phyloP scores from a whole-genome alignment of 2,888 invertebrate genomes.

The Schizotus pectinicornis region DNA sequence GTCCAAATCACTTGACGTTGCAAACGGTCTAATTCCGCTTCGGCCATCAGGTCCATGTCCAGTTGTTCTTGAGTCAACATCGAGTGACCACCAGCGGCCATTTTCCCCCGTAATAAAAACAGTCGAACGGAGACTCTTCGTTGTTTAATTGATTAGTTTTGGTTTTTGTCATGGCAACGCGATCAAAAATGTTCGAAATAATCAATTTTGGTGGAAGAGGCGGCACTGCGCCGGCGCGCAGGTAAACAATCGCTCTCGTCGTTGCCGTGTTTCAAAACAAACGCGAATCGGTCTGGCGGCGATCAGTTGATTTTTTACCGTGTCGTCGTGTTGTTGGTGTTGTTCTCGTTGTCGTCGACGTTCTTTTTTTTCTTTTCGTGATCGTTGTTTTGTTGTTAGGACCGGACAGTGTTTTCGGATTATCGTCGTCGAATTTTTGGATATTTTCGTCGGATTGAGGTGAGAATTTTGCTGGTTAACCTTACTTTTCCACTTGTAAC shows the following conservation, averaged over 20 bases:
- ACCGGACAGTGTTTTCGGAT: too few species aligned
- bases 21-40: conserved; percentile 77
- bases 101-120: conserved; percentile 27
- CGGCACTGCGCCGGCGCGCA: conserved; percentile 19
- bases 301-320: too few species aligned
- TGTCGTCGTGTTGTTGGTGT: too few species aligned
- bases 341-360: too few species aligned
- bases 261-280: conserved; percentile 23
- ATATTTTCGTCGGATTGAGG: too few species aligned
- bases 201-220: conserved; percentile 17
- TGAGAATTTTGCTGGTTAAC: too few species aligned
- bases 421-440: too few species aligned
- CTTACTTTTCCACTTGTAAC: too few species aligned
- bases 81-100: conserved; percentile 40
- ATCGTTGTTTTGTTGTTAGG: too few species aligned
- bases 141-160: conserved; percentile 14
- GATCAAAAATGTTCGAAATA: conserved; percentile 19
- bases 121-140: too few species aligned
- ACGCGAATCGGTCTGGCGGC: conserved; percentile 22
- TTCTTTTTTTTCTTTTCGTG: too few species aligned
- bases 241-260: conserved; percentile 22
- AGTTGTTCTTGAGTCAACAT: conserved; percentile 62
- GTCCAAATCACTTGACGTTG: conserved; percentile 70
- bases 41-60: conserved; percentile 74
- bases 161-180: conserved; percentile 19